A percentile compares a stretch with the other conserved stretches of the same genome.
Evolutionary conservation across 2,888 invertebrate species (phyloP).

Genomic region (Amaurobius ferox): DNA sequence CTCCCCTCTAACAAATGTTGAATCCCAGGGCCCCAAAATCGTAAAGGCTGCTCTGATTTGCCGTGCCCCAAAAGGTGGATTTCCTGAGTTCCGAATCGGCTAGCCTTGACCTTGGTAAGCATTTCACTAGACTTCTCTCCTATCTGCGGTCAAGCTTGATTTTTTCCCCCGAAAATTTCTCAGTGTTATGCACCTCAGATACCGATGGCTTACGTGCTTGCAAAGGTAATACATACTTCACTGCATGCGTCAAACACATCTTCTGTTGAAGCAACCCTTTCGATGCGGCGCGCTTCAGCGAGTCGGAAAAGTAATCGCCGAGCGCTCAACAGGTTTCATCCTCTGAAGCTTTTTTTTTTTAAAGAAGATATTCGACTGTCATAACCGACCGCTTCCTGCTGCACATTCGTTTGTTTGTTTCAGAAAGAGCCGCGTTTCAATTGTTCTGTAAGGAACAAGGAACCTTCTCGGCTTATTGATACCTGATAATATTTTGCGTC

Average conservation of each 20-base stretch:
- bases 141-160: too few relatives aligned
- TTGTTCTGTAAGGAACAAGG: slow-evolving; percentile 19
- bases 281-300: slow-evolving; percentile 22
- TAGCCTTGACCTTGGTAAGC: too few relatives aligned
- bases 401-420: slow-evolving; percentile 13
- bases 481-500: background rate
- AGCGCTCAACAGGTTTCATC: slow-evolving; percentile 28
- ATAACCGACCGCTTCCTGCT: slow-evolving; percentile 28
- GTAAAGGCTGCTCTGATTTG: too few relatives aligned
- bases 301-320: slow-evolving; percentile 19
- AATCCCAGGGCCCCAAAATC: too few relatives aligned
- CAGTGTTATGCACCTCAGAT: too few relatives aligned
- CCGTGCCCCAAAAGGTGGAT: too few relatives aligned
- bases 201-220: background rate
- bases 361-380: slow-evolving; percentile 1
- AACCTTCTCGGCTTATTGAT: slow-evolving; percentile 8
- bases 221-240: background rate
- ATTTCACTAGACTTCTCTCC: too few relatives aligned
- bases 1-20: too few relatives aligned
- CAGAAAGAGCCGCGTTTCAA: background rate
- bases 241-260: slow-evolving; percentile 1
- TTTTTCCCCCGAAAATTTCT: too few relatives aligned
- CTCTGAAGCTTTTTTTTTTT: too few relatives aligned
- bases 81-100: too few relatives aligned
- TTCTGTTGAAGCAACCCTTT: slow-evolving; percentile 21